Evolutionary conservation across 2,797 vertebrate species (phyloP), one percentile per base, ranked within the genome.

Genomic region (Phylloscopus collybita): DNA sequence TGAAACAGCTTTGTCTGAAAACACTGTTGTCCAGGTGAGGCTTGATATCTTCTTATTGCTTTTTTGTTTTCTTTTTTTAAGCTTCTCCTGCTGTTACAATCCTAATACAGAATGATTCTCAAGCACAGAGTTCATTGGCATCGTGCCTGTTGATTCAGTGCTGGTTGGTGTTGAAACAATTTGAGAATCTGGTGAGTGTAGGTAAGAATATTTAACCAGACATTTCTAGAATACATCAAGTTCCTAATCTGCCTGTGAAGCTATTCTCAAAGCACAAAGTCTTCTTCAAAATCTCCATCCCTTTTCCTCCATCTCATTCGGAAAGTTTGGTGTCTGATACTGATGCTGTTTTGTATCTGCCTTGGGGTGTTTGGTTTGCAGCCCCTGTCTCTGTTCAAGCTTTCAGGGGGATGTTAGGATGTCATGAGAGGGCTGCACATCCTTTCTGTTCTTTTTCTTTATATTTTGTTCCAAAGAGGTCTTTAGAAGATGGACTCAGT

Each of bases 311-410:
- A 7, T 42, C 22, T 53, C 11, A 17, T 40, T 67, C 53, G 44
- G 81, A 16, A 51, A 7, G 34, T 70, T 67, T 57, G 1, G 10
- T 45, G n/a, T 78, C 22, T 7, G 26, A 16, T 23, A 42, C 17
- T 30, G 49, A 38, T 64, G 26, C n/a, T 64, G 23, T 16, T 0
- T 0, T 21, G 16, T 20, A 3, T 6, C 70, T 75, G 59, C 54
- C 26, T 40, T 67, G 5, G 7, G 16, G 2, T 66, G 60, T 34
- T 42, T 3, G 1, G 1, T 11, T 30, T 67, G 75, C 34, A 71
- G 47, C 27, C 23, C 22, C 36, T 74, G 17, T 26, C 38, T 80
- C 11, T 23, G 14, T 61, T 42, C 6, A 12, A 26, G 61, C 34
- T 81, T 60, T 60, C 18, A 7, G 61, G 45, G 38, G 6, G 5